These are phyloP conservation scores for Dromas ardeola DNA, from an alignment of 2,113 vertebrate species.

Conservation along the genomic window DNA sequence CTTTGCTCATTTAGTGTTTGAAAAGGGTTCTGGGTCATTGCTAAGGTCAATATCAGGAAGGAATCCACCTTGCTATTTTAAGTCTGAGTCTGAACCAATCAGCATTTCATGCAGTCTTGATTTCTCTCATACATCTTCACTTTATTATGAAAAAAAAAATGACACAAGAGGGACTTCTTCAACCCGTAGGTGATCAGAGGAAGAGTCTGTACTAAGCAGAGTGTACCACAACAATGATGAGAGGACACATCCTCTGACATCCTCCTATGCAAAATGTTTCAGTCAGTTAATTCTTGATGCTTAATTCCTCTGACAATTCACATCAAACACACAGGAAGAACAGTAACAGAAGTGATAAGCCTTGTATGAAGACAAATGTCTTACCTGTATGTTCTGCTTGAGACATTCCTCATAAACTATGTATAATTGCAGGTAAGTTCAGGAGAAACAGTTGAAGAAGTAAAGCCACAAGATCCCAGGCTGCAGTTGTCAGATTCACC, in stretches of 20 bases:
- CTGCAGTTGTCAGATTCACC: neutral
- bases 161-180: neutral
- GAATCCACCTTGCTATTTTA: neutral
- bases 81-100: neutral
- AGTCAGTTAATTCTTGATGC: neutral
- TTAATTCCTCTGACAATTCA: neutral
- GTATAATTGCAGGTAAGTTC: neutral
- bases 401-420: neutral
- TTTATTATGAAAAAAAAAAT: neutral
- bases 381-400: neutral
- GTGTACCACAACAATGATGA: neutral
- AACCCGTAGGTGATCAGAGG: neutral
- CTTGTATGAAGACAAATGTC: neutral
- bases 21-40: neutral
- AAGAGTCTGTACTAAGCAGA: neutral
- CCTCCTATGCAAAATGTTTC: neutral
- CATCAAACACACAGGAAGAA: neutral
- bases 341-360: neutral
- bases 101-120: neutral
- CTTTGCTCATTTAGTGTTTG: neutral
- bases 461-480: neutral
- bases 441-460: neutral
- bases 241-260: neutral
- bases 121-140: neutral
- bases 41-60: neutral